phyloP scores from a whole-genome alignment of 2,888 invertebrate genomes.

The Tipula unca region DNA sequence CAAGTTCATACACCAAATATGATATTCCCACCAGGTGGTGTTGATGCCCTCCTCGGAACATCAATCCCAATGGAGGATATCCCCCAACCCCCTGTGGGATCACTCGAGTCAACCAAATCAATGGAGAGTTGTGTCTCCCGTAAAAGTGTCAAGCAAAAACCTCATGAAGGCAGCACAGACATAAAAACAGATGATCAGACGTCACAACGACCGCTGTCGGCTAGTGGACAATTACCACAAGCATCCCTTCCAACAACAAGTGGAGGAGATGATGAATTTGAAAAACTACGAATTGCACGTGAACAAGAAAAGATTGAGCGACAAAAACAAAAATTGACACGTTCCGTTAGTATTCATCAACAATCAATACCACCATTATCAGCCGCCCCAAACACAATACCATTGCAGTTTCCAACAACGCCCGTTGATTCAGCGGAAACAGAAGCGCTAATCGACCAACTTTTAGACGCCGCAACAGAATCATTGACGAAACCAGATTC shows the following conservation, averaged over 20 bases:
- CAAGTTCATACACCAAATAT: background rate
- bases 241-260: background rate
- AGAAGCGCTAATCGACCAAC: background rate
- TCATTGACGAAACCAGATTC: background rate
- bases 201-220: background rate
- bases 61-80: slow-evolving; percentile 35
- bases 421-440: background rate
- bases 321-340: slow-evolving; percentile 52
- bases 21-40: slow-evolving; percentile 39
- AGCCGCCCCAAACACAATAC: background rate
- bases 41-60: slow-evolving; percentile 36
- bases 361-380: background rate
- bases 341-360: slow-evolving; percentile 40
- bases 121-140: background rate
- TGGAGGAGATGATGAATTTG: slow-evolving; percentile 55
- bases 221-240: background rate
- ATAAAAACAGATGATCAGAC: background rate
- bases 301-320: slow-evolving; percentile 59
- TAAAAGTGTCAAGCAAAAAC: background rate
- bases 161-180: background rate
- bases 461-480: background rate
- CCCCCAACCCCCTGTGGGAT: slow-evolving; percentile 18
- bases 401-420: background rate
- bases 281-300: slow-evolving; percentile 56
- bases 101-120: slow-evolving; percentile 2